These are phyloP conservation scores for Rotaria socialis DNA, from an alignment of 2,888 invertebrate species.

Conservation along the genomic window DNA sequence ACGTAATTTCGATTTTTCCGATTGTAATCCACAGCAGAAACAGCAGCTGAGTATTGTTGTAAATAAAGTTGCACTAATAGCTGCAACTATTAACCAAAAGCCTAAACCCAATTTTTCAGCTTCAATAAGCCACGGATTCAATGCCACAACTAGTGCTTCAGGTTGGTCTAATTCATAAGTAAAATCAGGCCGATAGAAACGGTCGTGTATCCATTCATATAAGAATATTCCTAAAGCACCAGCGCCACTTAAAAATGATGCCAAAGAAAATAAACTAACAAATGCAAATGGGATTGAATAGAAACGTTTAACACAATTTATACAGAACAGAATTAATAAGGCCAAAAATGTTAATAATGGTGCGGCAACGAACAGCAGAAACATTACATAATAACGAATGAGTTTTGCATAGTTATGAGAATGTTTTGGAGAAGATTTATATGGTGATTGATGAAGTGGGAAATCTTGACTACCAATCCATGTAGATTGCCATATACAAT, in stretches of 20 bases:
- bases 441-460: not conserved
- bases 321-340: not conserved
- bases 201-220: conserved; percentile 32
- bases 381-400: conserved; percentile 13
- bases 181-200: not conserved
- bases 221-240: conserved; percentile 4
- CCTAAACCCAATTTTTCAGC: not conserved
- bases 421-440: not conserved
- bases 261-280: conserved; percentile 4
- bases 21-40: conserved; percentile 27
- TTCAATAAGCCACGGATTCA: not conserved
- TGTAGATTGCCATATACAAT: conserved; percentile 21
- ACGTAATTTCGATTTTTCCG: conserved; percentile 33
- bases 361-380: not conserved
- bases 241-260: not conserved
- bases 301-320: conserved; percentile 32
- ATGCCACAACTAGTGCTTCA: not conserved
- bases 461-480: not conserved
- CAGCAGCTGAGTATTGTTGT: conserved; percentile 17
- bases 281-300: conserved; percentile 14
- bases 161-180: not conserved
- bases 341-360: not conserved
- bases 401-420: not conserved
- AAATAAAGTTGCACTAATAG: not conserved
- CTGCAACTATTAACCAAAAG: not conserved